Base-by-base conservation (phyloP, 2,797 vertebrate species). In the Tapera naevia region DNA sequence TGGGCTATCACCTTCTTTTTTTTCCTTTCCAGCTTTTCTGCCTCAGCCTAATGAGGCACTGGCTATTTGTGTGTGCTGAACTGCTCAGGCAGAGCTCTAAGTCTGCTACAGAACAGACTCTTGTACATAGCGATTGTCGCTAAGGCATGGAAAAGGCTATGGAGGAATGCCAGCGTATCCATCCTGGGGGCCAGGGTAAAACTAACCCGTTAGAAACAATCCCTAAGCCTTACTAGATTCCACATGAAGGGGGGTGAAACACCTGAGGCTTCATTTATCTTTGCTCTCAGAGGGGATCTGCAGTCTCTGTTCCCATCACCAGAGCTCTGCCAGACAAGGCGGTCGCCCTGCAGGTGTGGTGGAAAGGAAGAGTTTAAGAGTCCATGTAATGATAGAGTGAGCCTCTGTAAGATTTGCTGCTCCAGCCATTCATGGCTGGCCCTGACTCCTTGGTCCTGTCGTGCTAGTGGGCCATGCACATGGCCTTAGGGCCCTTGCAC, bases 381-480 rank as follows among this genome's bases (percentile, higher is more conserved):
- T 9, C 62, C 33, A 0, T 41, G 75, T 25, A 54, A 50, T 25
- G 33, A 53, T 1, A 9, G 18, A 67, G 33, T 0, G 5, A 53
- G 9, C 11, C 43, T 37, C 35, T 18, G 61, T 0, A 11, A 51
- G 84, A 10, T 53, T 79, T 61, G 17, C 69, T 65, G 71, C 33
- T 72, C 45, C 65, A 57, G 39, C 16, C 27, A 0, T 5, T 45
- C 0, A 0, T 3, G 11, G 24, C 16, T 17, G 33, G 2, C 32
- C 19, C 61, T 0, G 0, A 1, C 10, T 32, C 21, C 75, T 32
- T 5, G 32, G 64, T 41, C 9, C 75, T 30, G 12, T 23, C 0
- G 0, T 12, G 19, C 33, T 60, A 37, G 15, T 46, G 24, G 37
- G n/a, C 5, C 1, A 1, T 0, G 37, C 18, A 5, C 3, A 6